Base-by-base conservation (phyloP, 2,113 vertebrate genomes). In the Leptobrachium leishanense region DNA sequence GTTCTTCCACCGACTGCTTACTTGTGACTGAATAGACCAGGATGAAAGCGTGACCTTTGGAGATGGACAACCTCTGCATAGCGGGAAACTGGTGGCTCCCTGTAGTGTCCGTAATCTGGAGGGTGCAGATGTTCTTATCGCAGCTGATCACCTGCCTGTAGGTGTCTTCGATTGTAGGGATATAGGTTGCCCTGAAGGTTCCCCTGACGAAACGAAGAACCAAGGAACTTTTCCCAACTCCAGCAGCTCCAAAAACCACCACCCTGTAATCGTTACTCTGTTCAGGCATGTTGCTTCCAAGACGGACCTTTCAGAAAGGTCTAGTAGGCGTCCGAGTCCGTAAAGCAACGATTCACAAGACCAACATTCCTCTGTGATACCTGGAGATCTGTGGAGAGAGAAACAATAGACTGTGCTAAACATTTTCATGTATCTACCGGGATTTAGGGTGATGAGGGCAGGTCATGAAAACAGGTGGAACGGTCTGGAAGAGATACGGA, bases 91-190 rank as follows among this genome's bases (percentile, higher is more conserved):
- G 91, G 40, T 92, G 90, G 83, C 89, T 92, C 1, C 91, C 91
- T 0, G 91, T 90, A 63, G 91, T 91, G 86, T 92, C 91, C 0
- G 91, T 92, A 31, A 92, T 90, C 83, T 92, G 91, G 1, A 92
- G 89, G 39, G 91, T 92, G 83, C 91, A 92, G 77, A 92, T 84
- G 85, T 86, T 92, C 83, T 88, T 90, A 31, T 91, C 91, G 0
- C 91, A 92, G 88, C 89, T 90, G 88, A 92, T 92, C 1, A 91
- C 90, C 82, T 92, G 91, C 76, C 90, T 82, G 83, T 92, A 92
- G 0, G 89, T 92, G 1, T 92, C 91, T 65, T 92, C 91, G 0
- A 92, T 81, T 0, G 91, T 92, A 55, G 91, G 91, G 63, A 91
- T 75, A 1, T 91, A 92, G 9, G 83, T 87, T 1, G 91, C 89